Base-by-base conservation (phyloP, 2,888 invertebrate genomes). In the Latheticus oryzae region DNA sequence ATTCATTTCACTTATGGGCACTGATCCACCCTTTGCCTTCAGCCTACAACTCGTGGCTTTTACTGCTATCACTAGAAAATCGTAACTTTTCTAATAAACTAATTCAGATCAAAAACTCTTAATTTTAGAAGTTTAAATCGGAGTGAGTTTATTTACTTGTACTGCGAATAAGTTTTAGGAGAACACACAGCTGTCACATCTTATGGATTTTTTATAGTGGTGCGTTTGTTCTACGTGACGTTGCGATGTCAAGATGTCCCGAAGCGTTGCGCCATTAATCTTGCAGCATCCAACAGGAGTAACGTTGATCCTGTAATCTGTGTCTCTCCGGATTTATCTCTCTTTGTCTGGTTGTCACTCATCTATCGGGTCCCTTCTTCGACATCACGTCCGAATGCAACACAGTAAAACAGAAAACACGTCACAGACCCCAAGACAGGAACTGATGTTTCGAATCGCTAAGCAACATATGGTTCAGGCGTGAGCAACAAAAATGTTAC, bases 1-100 rank as follows among this genome's bases (percentile, higher is more conserved):
- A 75, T 77, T 76, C 76, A 76, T 76, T 76, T 76, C 74, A 76
- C 74, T 77, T 76, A 76, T 65, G 62, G 64, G 58, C 62, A 59
- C 60, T 58, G 50, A 60, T 61, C 38, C 56, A 42, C 56, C 52
- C 66, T 58, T n/a, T n/a, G n/a, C 66, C 63, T 65, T 67, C 63
- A 59, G 63, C 68, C 64, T 63, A 68, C 66, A n/a, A n/a, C n/a
- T n/a, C n/a, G n/a, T n/a, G n/a, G n/a, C n/a, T n/a, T n/a, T n/a
- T n/a, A n/a, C n/a, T n/a, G n/a, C n/a, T n/a, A n/a, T n/a, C n/a
- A n/a, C n/a, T n/a, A n/a, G n/a, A n/a, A n/a, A n/a, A n/a, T n/a
- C n/a, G n/a, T n/a, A n/a, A n/a, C n/a, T n/a, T n/a, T n/a, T n/a
- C n/a, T n/a, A n/a, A n/a, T n/a, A n/a, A n/a, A n/a, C n/a, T n/a